phyloP scores from a whole-genome alignment of 2,113 vertebrate genomes.

The Amia ocellicauda region DNA sequence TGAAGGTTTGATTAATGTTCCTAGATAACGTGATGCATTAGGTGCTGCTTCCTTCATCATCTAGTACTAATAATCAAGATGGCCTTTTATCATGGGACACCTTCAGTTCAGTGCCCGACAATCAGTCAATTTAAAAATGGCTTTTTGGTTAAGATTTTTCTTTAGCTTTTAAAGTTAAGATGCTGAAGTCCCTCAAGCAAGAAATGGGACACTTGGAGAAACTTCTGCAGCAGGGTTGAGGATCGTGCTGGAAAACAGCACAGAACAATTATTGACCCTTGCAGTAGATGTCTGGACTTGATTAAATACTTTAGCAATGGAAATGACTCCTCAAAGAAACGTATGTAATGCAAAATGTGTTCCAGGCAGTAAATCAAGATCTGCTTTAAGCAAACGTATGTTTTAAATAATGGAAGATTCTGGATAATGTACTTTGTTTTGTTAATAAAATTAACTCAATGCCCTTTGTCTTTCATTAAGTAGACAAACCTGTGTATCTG shows the following conservation, averaged over 20 bases:
- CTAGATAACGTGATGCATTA: not conserved
- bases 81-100: not conserved
- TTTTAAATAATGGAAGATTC: slow-evolving; percentile 6
- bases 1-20: not conserved
- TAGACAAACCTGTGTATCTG: too few relatives aligned
- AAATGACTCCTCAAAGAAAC: slow-evolving; percentile 35
- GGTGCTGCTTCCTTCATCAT: not conserved
- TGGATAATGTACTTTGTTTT: not conserved
- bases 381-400: slow-evolving; percentile 18
- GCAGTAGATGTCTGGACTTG: slow-evolving; percentile 28
- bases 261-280: not conserved
- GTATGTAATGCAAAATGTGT: slow-evolving; percentile 27
- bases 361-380: slow-evolving; percentile 36
- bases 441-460: not conserved
- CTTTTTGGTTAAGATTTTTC: slow-evolving; percentile 22
- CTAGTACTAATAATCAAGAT: not conserved
- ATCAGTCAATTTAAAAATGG: slow-evolving; percentile 15
- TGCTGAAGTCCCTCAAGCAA: not conserved
- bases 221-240: not conserved
- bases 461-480: too few relatives aligned
- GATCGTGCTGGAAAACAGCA: not conserved
- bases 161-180: slow-evolving; percentile 25
- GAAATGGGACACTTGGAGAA: not conserved
- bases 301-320: slow-evolving; percentile 34
- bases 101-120: slow-evolving; percentile 6